Conservation (phyloP, 2,888 invertebrate genomes). For the Pseudococcus longispinus region DNA sequence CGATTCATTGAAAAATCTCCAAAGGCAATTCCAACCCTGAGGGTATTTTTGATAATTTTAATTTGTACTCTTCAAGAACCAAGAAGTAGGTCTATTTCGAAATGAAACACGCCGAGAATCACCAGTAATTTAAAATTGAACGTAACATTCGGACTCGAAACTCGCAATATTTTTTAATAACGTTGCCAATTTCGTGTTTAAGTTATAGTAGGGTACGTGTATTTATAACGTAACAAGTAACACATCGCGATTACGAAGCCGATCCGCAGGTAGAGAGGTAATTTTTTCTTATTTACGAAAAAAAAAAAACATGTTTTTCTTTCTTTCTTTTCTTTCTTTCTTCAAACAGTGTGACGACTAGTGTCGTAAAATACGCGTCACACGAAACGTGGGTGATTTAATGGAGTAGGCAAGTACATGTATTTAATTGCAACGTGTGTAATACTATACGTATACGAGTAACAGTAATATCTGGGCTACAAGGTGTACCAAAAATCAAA, state of each 20-base stretch:
- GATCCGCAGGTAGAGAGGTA: neutral
- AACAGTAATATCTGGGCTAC: neutral
- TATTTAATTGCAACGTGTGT: neutral
- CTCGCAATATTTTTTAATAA: conserved; percentile 10
- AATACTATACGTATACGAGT: neutral
- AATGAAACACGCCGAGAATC: neutral
- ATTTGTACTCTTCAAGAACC: neutral
- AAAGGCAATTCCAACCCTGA: too few species aligned
- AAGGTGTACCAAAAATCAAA: neutral
- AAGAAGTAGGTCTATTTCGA: neutral
- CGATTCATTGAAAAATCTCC: too few species aligned
- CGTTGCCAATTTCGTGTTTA: neutral
- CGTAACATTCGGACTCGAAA: neutral
- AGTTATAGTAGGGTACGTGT: neutral
- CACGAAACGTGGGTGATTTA: neutral
- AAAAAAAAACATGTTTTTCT: conserved; percentile 15
- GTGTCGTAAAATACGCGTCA: conserved; percentile 22
- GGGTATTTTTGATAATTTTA: too few species aligned
- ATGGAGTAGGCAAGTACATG: neutral
- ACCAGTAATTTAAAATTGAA: neutral
- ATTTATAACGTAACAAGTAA: conserved; percentile 9
- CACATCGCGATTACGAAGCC: neutral
- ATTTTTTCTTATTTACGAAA: conserved; percentile 24
- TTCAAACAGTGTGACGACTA: neutral
- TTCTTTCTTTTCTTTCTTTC: neutral